phyloP scores from a whole-genome alignment of 2,888 invertebrate species.

The Stenotaenia linearis region DNA sequence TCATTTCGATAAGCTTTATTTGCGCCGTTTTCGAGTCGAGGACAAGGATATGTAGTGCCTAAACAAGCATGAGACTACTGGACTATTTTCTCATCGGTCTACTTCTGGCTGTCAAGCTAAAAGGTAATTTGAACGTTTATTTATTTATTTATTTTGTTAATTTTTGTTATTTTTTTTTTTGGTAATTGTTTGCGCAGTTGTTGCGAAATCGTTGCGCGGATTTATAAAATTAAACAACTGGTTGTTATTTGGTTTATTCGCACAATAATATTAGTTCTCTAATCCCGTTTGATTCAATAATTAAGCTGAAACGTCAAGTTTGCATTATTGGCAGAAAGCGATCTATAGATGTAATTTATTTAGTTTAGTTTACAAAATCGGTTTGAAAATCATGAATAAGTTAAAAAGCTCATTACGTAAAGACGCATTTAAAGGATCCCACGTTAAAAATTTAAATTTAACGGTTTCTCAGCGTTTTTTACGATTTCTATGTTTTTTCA shows the following conservation, averaged over 20 bases:
- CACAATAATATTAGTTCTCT: not conserved
- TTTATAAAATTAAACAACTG: too few relatives aligned
- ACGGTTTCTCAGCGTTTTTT: too few relatives aligned
- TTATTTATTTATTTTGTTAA: not conserved
- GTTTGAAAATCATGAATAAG: not conserved
- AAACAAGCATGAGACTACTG: conserved; percentile 19
- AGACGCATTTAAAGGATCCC: too few relatives aligned
- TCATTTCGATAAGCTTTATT: not conserved
- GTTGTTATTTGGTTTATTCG: not conserved
- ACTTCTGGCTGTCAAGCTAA: conserved; percentile 13
- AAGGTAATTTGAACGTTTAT: not conserved
- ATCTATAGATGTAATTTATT: not conserved
- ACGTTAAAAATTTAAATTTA: too few relatives aligned
- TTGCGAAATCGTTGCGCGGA: not conserved
- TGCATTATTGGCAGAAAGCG: not conserved
- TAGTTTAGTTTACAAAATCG: not conserved
- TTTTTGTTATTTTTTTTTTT: not conserved
- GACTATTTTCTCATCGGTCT: conserved; percentile 12
- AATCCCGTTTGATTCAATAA: not conserved
- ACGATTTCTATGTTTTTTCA: not conserved
- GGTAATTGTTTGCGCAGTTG: not conserved
- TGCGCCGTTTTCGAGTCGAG: not conserved
- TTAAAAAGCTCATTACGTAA: too few relatives aligned
- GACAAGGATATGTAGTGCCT: conserved; percentile 17
- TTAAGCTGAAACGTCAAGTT: not conserved